Evolutionary conservation across 2,888 invertebrate genomes (phyloP), one percentile per base, ranked within the genome.

Genomic region (Scotopteryx bipunctaria): DNA sequence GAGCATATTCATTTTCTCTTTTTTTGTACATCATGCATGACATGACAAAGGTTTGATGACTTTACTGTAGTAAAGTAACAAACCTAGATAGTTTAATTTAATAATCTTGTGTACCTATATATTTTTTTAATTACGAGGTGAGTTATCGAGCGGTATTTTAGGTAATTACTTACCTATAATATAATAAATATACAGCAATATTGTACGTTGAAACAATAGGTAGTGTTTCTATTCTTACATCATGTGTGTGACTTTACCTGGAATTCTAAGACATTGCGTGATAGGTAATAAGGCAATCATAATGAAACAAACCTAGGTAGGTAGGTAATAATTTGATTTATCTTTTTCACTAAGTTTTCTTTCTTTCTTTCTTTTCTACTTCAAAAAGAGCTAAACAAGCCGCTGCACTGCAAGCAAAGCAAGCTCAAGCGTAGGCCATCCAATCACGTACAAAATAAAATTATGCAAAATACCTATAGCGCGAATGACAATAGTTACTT

Each of bases 401-500:
- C 15, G n/a, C n/a, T 27, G 11, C 5, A 27, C 25, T 14, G 17
- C 16, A 16, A 9, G 15, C 5, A 37, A n/a, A n/a, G 4, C 6
- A 27, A 42, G 15, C 15, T 19, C 1, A 5, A 29, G 2, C 2
- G 11, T 6, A 19, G 27, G 2, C 13, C 8, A 21, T 63, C 59
- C 67, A 67, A 73, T 67, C 66, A 67, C 66, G 61, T 57, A 65
- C 57, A 57, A 61, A 66, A 71, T 27, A 27, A 27, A 27, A 9
- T 62, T 59, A 60, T 63, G 55, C 54, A 62, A 55, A 54, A 54
- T 59, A 53, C 47, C 36, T 52, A 49, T 38, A 42, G 40, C 56
- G 65, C 54, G 53, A 65, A 62, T 67, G 69, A 66, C 71, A 72
- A 72, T 71, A 73, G 72, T 87, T 86, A 86, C 82, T 84, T 82